A percentile compares a stretch with the other conserved stretches of the same genome.
Conservation (phyloP, 2,888 invertebrate species). For the Arctia plantaginis region DNA sequence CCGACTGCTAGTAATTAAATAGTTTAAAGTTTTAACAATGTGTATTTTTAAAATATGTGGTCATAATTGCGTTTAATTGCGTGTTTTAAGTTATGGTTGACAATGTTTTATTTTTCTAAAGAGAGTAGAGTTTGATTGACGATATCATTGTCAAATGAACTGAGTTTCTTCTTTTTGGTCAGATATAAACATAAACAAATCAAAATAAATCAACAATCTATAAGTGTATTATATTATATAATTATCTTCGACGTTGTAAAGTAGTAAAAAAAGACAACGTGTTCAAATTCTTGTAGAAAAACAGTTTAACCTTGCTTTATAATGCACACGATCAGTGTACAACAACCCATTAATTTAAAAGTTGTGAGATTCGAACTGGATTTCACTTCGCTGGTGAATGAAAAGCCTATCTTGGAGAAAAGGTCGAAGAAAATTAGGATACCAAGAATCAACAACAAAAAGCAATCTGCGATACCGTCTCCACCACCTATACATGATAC, state of each 20-base stretch:
- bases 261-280: not conserved
- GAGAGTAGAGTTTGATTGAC: not conserved
- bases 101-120: not conserved
- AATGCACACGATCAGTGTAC: slow-evolving; percentile 77
- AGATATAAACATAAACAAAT: slow-evolving; percentile 21
- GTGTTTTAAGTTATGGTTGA: not conserved
- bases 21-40: slow-evolving; percentile 28
- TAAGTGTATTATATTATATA: slow-evolving; percentile 19
- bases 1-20: slow-evolving; percentile 19
- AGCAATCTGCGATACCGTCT: slow-evolving; percentile 65
- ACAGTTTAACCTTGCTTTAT: slow-evolving; percentile 16
- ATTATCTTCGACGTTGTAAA: not conserved
- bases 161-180: slow-evolving; percentile 19
- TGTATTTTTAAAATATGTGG: not conserved
- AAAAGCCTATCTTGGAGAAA: slow-evolving; percentile 57
- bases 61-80: slow-evolving; percentile 2
- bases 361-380: slow-evolving; percentile 79
- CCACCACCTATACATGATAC: slow-evolving; percentile 62
- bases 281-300: not conserved
- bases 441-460: slow-evolving; percentile 64
- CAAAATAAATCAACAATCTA: slow-evolving; percentile 20
- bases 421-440: slow-evolving; percentile 68
- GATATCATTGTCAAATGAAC: not conserved
- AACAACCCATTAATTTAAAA: slow-evolving; percentile 78
- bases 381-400: slow-evolving; percentile 63